Conservation (phyloP, 2,888 invertebrate genomes). For the Rotaria macrura region DNA sequence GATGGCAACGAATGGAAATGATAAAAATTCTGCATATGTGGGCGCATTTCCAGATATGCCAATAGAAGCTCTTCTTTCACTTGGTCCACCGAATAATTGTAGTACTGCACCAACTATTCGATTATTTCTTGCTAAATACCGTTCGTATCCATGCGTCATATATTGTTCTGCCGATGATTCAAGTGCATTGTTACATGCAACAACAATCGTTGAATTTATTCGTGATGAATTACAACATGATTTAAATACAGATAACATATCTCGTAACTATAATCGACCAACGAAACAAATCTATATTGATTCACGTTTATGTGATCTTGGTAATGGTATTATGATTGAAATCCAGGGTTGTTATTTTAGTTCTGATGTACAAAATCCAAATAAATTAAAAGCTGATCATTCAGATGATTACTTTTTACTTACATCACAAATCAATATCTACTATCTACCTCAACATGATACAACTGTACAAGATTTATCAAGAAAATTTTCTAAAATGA, state of each 20-base stretch:
- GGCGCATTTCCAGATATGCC: not conserved
- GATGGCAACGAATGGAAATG: not conserved
- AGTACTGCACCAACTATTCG: not conserved
- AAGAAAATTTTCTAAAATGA: not conserved
- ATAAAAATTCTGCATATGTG: not conserved
- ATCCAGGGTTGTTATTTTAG: not conserved
- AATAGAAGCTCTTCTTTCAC: not conserved
- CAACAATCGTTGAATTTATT: not conserved
- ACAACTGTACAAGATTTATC: not conserved
- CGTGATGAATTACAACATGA: slow-evolving; percentile 19
- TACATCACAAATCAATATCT: not conserved
- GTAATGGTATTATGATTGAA: not conserved
- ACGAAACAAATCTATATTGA: not conserved
- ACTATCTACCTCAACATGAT: not conserved
- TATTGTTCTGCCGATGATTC: not conserved
- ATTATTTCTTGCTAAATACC: not conserved
- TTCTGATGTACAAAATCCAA: slow-evolving; percentile 7
- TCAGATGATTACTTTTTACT: not conserved
- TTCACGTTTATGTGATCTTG: not conserved
- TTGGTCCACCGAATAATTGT: slow-evolving; percentile 5
- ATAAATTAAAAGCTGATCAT: not conserved
- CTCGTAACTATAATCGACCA: not conserved
- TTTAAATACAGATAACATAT: not conserved
- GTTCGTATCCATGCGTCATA: not conserved
- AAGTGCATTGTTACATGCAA: not conserved